Evolutionary conservation across 1,140 invertebrate species (phyloP).

Genomic region (Hypothenemus hampei): DNA sequence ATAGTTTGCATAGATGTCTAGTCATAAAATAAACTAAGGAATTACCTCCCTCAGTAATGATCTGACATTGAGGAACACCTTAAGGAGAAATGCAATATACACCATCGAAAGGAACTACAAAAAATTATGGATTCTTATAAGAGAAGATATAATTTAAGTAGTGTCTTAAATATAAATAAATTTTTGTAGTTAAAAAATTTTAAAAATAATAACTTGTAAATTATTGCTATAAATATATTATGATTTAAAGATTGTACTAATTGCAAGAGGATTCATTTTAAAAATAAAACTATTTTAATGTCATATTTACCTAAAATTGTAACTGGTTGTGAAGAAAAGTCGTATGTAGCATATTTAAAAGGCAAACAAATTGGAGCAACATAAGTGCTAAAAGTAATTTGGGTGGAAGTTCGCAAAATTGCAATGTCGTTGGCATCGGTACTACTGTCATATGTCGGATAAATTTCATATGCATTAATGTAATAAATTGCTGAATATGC

Average conservation of each 20-base stretch:
- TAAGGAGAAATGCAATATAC: too few relatives aligned
- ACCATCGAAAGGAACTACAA: too few relatives aligned
- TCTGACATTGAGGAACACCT: not conserved
- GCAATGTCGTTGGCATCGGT: slow-evolving; percentile 60
- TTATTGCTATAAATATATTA: too few relatives aligned
- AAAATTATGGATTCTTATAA: too few relatives aligned
- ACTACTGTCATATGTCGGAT: slow-evolving; percentile 44
- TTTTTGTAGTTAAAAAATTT: too few relatives aligned
- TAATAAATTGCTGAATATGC: slow-evolving; percentile 37
- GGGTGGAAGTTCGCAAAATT: slow-evolving; percentile 48
- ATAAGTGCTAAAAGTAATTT: slow-evolving; percentile 50
- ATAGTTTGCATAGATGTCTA: too few relatives aligned
- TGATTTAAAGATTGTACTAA: too few relatives aligned
- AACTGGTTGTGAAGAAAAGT: slow-evolving; percentile 49
- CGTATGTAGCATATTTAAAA: slow-evolving; percentile 48
- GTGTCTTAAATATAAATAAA: too few relatives aligned
- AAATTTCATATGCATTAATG: slow-evolving; percentile 37
- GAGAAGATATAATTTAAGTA: too few relatives aligned
- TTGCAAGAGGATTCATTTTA: too few relatives aligned
- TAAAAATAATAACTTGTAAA: too few relatives aligned
- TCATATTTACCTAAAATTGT: slow-evolving; percentile 54
- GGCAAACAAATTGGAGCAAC: slow-evolving; percentile 65
- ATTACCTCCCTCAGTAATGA: not conserved
- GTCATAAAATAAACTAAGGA: too few relatives aligned
- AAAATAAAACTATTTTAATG: not conserved